Evolutionary conservation across 2,797 vertebrate species (phyloP).

Genomic region (Schizopygopsis pylzovi): DNA sequence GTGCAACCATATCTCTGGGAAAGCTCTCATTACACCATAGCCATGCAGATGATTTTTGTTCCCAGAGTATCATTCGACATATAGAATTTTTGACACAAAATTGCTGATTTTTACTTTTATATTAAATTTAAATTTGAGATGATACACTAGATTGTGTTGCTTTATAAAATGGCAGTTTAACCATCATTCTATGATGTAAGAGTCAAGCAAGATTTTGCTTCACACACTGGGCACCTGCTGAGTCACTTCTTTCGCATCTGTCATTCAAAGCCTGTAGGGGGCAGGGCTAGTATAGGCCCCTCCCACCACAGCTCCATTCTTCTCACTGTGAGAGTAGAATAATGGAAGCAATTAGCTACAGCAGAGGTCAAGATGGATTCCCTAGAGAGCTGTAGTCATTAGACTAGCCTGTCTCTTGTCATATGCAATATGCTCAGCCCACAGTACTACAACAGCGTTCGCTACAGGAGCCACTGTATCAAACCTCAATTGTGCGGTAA

Average conservation of each 20-base stretch:
- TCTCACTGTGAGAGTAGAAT: conserved; percentile 40
- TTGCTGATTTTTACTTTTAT: neutral
- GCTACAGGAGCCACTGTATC: conserved; percentile 21
- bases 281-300: neutral
- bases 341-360: conserved; percentile 63
- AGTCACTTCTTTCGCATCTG: conserved; percentile 5
- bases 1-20: neutral
- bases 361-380: conserved; percentile 72
- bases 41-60: neutral
- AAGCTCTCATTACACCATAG: conserved; percentile 17
- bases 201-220: neutral
- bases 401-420: conserved; percentile 62
- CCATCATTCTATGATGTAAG: neutral
- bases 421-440: conserved; percentile 56
- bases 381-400: conserved; percentile 70
- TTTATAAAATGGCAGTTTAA: neutral
- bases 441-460: conserved; percentile 24
- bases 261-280: neutral
- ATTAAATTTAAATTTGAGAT: neutral
- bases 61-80: neutral
- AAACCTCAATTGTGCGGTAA: conserved; percentile 17
- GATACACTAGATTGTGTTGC: neutral
- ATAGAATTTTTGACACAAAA: neutral
- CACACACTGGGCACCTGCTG: neutral
- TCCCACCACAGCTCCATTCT: conserved; percentile 35